Evolutionary conservation across 2,888 invertebrate species (phyloP).

Genomic region (Vanessa cardui): DNA sequence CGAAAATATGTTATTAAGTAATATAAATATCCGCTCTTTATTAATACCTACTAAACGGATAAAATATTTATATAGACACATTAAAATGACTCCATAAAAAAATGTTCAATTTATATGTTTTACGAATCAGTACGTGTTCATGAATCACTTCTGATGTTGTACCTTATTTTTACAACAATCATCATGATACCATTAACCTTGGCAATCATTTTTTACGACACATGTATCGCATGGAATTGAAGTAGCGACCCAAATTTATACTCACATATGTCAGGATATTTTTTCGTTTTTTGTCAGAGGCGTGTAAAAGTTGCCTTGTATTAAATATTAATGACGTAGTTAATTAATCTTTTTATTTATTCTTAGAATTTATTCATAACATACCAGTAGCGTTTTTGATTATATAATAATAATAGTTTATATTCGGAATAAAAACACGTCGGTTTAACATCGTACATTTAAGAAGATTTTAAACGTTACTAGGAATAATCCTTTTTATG

Average conservation of each 20-base stretch:
- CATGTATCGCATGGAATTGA: neutral
- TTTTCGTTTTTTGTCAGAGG: neutral
- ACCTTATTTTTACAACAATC: conserved; percentile 2
- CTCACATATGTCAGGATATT: neutral
- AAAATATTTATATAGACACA: too few relatives aligned
- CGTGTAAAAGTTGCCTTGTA: neutral
- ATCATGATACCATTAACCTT: conserved; percentile 20
- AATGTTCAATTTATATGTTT: neutral
- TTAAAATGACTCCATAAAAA: neutral
- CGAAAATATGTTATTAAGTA: neutral
- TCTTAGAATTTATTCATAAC: too few relatives aligned
- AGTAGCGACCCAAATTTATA: neutral
- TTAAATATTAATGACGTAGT: too few relatives aligned
- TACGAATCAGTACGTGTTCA: neutral
- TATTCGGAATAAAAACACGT: too few relatives aligned
- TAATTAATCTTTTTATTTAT: too few relatives aligned
- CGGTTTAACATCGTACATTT: too few relatives aligned
- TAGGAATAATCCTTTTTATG: too few relatives aligned
- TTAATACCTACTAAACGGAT: too few relatives aligned
- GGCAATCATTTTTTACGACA: conserved; percentile 24
- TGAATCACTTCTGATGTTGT: conserved; percentile 3
- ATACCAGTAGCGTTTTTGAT: too few relatives aligned
- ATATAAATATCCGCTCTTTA: neutral
- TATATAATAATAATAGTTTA: too few relatives aligned
- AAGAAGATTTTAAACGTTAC: too few relatives aligned